Evolutionary conservation across 1,140 invertebrate genomes (phyloP).

Genomic region (Pseudachorutes palmiensis): DNA sequence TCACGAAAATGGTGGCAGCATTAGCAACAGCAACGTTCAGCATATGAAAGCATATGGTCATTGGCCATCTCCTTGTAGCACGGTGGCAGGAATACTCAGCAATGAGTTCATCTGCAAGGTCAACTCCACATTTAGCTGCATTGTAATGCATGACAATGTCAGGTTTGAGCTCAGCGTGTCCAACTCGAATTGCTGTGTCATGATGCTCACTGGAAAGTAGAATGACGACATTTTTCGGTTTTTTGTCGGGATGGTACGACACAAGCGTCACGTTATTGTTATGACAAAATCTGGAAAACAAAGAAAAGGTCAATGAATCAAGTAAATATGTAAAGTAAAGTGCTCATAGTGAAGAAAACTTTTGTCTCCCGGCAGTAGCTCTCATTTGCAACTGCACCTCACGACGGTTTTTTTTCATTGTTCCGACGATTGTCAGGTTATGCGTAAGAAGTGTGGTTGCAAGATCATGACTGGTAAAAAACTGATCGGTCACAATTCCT

Average conservation of each 20-base stretch:
- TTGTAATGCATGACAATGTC: slow-evolving; percentile 17
- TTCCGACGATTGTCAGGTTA: neutral
- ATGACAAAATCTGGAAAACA: too few relatives aligned
- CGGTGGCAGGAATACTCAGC: neutral
- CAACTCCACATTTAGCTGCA: slow-evolving; percentile 8
- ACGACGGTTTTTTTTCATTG: neutral
- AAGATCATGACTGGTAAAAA: neutral
- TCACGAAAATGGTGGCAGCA: neutral
- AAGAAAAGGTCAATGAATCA: too few relatives aligned
- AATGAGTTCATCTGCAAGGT: slow-evolving; percentile 6
- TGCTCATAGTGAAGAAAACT: neutral
- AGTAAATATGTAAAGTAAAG: too few relatives aligned
- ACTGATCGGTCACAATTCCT: neutral
- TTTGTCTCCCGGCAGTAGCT: neutral
- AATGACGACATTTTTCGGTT: neutral
- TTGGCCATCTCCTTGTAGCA: neutral
- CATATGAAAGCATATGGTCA: slow-evolving; percentile 4
- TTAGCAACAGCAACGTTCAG: neutral
- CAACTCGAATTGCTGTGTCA: neutral
- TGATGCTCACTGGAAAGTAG: slow-evolving; percentile 1
- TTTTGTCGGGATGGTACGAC: neutral
- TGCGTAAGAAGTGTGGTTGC: neutral
- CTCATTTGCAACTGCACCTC: neutral
- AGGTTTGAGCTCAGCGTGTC: neutral
- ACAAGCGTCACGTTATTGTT: neutral